Evolutionary conservation across 2,888 invertebrate species (phyloP), one percentile per base, ranked within the genome.

Genomic region (Idaea straminata): DNA sequence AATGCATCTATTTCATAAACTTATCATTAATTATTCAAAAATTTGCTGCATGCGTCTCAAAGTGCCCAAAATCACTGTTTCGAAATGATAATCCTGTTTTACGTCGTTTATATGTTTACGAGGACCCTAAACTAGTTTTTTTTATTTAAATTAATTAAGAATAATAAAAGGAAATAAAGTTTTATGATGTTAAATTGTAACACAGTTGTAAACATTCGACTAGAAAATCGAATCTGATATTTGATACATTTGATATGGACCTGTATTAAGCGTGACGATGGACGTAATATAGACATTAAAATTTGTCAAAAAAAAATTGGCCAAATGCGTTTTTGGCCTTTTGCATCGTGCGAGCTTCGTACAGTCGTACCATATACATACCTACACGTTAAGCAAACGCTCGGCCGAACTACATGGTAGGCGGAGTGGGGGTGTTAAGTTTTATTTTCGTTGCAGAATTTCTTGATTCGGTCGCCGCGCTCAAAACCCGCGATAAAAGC

Each of bases 211-310:
- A 90, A 91, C 86, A 83, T 72, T 76, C 75, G 81, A 83, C 79
- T 89, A 89, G 91, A 89, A 90, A 90, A 90, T 91, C 82, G 76
- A 83, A 89, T 84, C 80, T 85, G 90, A 90, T 88, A 83, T 82
- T 80, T 82, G 85, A 85, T 83, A 76, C 80, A 78, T 83, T 84
- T 85, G 87, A 88, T 86, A 83, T 76, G 74, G 80, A 74, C 77
- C 78, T 77, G 71, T 63, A 68, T 77, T 73, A 57, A 68, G 68
- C 66, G 72, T 69, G 64, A 64, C 62, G 68, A 69, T 63, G 60
- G 63, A 61, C 10, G 63, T 81, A 77, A 63, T 13, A 47, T 47
- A 47, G 25, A 2, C 25, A 25, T 25, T 25, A n/a, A n/a, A n/a
- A n/a, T n/a, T 25, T 72, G 64, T 81, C 84, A 87, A 87, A 74